Base-by-base conservation (phyloP, 2,888 invertebrate species). In the Monoplex corrugatus region DNA sequence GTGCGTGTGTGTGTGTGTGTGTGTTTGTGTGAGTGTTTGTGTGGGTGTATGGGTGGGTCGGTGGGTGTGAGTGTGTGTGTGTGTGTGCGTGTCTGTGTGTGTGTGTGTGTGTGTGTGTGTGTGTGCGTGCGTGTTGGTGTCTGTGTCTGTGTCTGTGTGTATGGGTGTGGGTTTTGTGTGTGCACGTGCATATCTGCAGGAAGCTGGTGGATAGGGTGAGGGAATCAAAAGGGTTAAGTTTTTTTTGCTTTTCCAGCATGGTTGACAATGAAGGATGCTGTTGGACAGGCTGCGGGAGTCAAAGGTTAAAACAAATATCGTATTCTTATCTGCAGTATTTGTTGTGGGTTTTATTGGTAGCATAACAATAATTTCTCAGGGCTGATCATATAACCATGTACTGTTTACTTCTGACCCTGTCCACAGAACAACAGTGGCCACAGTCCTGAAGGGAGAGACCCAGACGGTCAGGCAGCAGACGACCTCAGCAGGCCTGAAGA, bases 361-460 rank as follows among this genome's bases (percentile, higher is more conserved):
- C n/a, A n/a, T n/a, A n/a, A n/a, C n/a, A n/a, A n/a, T n/a, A n/a
- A n/a, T n/a, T n/a, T n/a, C n/a, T n/a, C n/a, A n/a, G n/a, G n/a
- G n/a, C n/a, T n/a, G n/a, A n/a, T n/a, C n/a, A n/a, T n/a, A n/a
- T n/a, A n/a, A n/a, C n/a, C n/a, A n/a, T n/a, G 50, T 50, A 50
- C 50, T 50, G 50, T 50, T 50, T 19, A 13, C 13, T 13, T 50
- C 16, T 8, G 10, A 50, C 50, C 10, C 35, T 72, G 78, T 80
- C 44, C 86, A 40, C 93, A 95, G 89, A 91, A 94, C 0, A 93
- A 93, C 89, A 95, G 95, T 88, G 95, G 95, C 0, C 93, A 94
- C 90, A 95, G 95, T 87, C 92, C 93, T 1, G 95, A 95, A 89
- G 95, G 94, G 3, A 87, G 92, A 0, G 91, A 92, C 0, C 93